Evolutionary conservation across 1,140 invertebrate species (phyloP), one percentile per base, ranked within the genome.

Genomic region (Aethina tumida): DNA sequence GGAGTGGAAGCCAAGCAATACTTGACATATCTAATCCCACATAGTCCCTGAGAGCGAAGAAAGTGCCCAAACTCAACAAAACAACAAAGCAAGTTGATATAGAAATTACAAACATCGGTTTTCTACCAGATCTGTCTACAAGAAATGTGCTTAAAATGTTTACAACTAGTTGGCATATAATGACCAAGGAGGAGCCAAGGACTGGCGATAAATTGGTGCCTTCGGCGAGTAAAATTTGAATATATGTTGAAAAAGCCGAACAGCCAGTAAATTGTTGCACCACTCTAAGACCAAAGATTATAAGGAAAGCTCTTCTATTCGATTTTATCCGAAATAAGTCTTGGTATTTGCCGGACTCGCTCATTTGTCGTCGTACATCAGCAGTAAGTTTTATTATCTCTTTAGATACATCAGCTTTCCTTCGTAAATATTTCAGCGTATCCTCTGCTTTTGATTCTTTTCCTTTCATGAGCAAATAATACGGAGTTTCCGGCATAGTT

Each of bases 401-500:
- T 5, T 77, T 74, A 17, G 78, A 72, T 9, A 91, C 77, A 52
- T 92, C 79, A 0, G 74, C 68, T 43, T 71, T 75, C 35, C 85
- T 82, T 41, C 89, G 71, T 5, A 95, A 59, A 77, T 82, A 84
- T 37, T 75, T 63, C 4, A 95, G 60, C 1, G 85, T 66, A 50
- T 77, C 76, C 17, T 71, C 63, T 0, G 88, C 88, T 33, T 75
- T 71, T 41, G 81, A 74, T 22, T 73, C 67, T 15, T 77, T 72
- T 0, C 75, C 74, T 52, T 79, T 81, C 5, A 79, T 75, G 6
- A 89, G 71, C 53, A 77, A 83, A 81, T 86, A 94, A 35, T 85
- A 75, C 0, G 90, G 90, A 0, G 88, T 92, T 62, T 94, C 89
- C 0, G 90, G 89, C 27, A 91, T 82, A n/a, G 79, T 56, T 35